These are phyloP conservation scores for Phortica magna DNA, from an alignment of 2,888 invertebrate genomes.

Conservation along the genomic window DNA sequence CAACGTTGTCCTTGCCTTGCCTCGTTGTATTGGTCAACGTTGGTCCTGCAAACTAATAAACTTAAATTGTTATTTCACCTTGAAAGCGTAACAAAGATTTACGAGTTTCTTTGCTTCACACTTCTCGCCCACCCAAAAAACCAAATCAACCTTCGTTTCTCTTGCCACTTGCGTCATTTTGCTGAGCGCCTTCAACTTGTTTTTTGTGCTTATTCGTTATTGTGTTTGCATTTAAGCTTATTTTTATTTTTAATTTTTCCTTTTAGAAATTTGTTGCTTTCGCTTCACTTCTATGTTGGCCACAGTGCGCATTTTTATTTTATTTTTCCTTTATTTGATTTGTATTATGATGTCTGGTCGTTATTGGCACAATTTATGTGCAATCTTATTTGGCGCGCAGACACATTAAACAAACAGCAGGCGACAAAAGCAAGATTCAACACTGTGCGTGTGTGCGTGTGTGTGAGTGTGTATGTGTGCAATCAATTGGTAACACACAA, in stretches of 20 bases:
- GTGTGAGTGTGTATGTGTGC: slow-evolving; percentile 47
- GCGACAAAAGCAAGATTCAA: slow-evolving; percentile 14
- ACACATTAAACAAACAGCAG: background rate
- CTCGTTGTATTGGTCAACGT: slow-evolving; percentile 4
- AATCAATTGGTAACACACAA: slow-evolving; percentile 43
- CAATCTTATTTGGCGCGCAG: slow-evolving; percentile 31
- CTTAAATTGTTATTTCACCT: slow-evolving; percentile 73
- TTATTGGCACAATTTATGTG: slow-evolving; percentile 65
- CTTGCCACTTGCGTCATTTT: background rate
- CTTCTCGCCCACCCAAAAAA: slow-evolving; percentile 20
- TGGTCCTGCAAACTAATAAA: slow-evolving; percentile 54
- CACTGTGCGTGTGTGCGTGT: slow-evolving; percentile 17
- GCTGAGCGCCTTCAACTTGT: background rate
- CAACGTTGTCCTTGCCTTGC: background rate
- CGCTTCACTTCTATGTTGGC: background rate
- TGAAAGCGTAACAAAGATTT: slow-evolving; percentile 68
- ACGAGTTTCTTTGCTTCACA: slow-evolving; percentile 53
- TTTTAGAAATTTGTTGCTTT: slow-evolving; percentile 34
- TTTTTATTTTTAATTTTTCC: slow-evolving; percentile 58
- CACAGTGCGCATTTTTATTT: slow-evolving; percentile 51
- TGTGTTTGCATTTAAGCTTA: slow-evolving; percentile 48
- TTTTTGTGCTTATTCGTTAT: slow-evolving; percentile 33
- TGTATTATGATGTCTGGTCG: slow-evolving; percentile 67
- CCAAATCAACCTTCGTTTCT: slow-evolving; percentile 23
- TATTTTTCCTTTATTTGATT: slow-evolving; percentile 62